phyloP scores from a whole-genome alignment of 2,888 invertebrate species.

The Orchesellides sinensis region DNA sequence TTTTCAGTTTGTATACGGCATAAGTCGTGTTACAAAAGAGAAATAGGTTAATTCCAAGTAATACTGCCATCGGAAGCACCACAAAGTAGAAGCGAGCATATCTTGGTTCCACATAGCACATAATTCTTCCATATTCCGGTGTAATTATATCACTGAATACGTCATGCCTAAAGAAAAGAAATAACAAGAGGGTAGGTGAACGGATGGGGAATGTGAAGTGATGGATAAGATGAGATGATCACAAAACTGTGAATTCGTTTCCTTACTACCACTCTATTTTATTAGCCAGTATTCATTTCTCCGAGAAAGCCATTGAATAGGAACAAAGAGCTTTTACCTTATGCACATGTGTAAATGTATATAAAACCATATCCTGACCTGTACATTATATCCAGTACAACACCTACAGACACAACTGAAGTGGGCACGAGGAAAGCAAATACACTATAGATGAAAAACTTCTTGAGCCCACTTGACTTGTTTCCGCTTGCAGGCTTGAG shows the following conservation, averaged over 20 bases:
- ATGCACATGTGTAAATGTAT: no score
- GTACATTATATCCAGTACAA: constrained; percentile 36
- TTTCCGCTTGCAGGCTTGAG: constrained; percentile 33
- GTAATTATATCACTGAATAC: constrained; percentile 46
- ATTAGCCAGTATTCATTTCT: no score
- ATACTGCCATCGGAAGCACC: constrained; percentile 47
- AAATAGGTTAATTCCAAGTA: constrained; percentile 43
- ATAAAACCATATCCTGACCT: no score
- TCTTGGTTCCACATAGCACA: constrained; percentile 56
- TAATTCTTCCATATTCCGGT: constrained; percentile 48
- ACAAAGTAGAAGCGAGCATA: constrained; percentile 42
- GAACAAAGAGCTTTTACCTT: no score
- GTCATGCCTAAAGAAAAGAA: constrained; percentile 26
- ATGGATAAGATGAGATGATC: no score
- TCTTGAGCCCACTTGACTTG: constrained; percentile 44
- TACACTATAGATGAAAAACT: constrained; percentile 41
- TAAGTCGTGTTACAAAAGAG: constrained; percentile 52
- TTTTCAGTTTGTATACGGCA: constrained; percentile 33
- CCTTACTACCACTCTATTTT: no score
- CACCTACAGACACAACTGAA: constrained; percentile 32
- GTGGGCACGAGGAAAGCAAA: constrained; percentile 47
- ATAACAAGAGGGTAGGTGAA: no score
- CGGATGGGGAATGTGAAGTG: no score
- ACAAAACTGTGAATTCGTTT: no score
- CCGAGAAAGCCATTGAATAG: no score